Evolutionary conservation across 2,888 invertebrate genomes (phyloP).

Genomic region (Unio delphinus): DNA sequence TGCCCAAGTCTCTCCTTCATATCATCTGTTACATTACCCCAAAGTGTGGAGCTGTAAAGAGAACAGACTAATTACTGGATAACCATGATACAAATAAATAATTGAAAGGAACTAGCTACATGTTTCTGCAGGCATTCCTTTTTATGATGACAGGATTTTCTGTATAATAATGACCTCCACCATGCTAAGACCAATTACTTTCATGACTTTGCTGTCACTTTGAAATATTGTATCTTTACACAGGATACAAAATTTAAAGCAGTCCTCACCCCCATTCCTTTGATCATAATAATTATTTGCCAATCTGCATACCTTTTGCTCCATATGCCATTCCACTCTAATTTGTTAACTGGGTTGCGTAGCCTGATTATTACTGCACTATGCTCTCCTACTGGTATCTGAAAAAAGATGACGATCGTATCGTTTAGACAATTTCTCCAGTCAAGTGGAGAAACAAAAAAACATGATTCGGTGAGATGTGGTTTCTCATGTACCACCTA

Average conservation of each 20-base stretch:
- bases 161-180: too few species aligned
- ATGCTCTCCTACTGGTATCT: conserved; percentile 35
- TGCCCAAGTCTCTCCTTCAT: conserved; percentile 22
- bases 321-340: conserved; percentile 36
- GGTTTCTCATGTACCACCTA: too few species aligned
- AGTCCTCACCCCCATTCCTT: too few species aligned
- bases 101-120: too few species aligned
- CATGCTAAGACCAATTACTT: too few species aligned
- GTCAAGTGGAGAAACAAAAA: neutral
- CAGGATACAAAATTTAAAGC: too few species aligned
- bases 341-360: conserved; percentile 29
- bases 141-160: too few species aligned
- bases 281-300: neutral
- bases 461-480: neutral
- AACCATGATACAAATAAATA: neutral
- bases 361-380: conserved; percentile 34
- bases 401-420: conserved; percentile 2
- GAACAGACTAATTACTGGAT: neutral
- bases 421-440: neutral
- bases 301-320: conserved; percentile 20
- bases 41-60: conserved; percentile 25
- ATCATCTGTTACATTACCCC: conserved; percentile 24
- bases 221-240: too few species aligned
- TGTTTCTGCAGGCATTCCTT: too few species aligned
- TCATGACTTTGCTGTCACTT: too few species aligned